Percentiles rank a stretch among this genome's conserved stretches.
phyloP scores from a whole-genome alignment of 2,797 vertebrate genomes.

The Epinephelus malabaricus region DNA sequence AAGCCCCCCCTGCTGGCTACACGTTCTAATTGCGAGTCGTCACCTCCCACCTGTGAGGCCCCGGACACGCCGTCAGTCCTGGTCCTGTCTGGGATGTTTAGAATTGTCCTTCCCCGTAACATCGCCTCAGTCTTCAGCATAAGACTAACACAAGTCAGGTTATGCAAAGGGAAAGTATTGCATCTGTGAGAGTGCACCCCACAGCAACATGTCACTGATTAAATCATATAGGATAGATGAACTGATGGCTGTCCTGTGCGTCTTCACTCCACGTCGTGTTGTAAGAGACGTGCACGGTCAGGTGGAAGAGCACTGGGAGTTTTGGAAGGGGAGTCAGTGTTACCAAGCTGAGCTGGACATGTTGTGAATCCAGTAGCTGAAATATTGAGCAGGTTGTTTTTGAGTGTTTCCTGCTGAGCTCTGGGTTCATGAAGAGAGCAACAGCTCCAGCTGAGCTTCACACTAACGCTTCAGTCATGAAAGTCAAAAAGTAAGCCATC shows the following conservation, averaged over 20 bases:
- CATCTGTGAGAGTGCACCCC: constrained; percentile 27
- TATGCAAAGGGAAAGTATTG: constrained; percentile 32
- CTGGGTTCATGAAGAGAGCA: constrained; percentile 1
- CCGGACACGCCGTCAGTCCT: background rate
- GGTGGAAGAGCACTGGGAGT: constrained; percentile 10
- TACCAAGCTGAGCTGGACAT: constrained; percentile 19
- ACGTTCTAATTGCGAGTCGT: constrained; percentile 74
- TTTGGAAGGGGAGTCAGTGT: background rate
- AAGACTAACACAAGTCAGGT: constrained; percentile 31
- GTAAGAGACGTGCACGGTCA: constrained; percentile 17
- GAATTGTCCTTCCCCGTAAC: constrained; percentile 26
- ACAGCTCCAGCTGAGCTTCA: constrained; percentile 9
- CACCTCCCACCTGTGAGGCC: background rate
- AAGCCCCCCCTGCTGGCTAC: constrained; percentile 86
- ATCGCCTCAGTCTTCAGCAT: constrained; percentile 46
- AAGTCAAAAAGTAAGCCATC: constrained; percentile 17
- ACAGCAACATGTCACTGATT: constrained; percentile 21
- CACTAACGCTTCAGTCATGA: background rate
- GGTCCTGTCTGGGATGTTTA: constrained; percentile 19
- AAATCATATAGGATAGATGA: constrained; percentile 24
- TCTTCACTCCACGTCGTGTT: constrained; percentile 12
- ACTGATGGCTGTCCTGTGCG: background rate
- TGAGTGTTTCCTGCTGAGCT: constrained; percentile 29
- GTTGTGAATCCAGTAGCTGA: constrained; percentile 25
- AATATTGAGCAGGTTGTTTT: constrained; percentile 40